phyloP scores from a whole-genome alignment of 2,888 invertebrate species.

The Abrostola triplasia region DNA sequence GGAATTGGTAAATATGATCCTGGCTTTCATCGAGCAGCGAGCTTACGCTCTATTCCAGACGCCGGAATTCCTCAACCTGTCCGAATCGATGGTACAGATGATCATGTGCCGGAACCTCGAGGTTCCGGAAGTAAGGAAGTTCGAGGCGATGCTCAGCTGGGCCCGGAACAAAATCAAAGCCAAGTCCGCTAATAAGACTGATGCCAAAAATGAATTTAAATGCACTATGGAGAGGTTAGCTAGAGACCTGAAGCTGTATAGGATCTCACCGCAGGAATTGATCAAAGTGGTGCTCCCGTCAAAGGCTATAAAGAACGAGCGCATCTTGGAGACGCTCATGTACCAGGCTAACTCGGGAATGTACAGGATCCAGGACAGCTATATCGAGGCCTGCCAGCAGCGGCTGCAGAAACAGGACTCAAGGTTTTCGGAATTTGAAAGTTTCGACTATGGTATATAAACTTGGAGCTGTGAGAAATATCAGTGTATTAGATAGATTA shows the following conservation, averaged over 20 bases:
- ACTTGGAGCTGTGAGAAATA: conserved; percentile 83
- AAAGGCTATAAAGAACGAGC: conserved; percentile 97
- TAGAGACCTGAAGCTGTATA: conserved; percentile 95
- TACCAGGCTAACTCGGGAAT: conserved; percentile 97
- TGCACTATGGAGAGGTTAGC: conserved; percentile 97
- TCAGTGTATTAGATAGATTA: conserved; percentile 87
- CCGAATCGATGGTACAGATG: conserved; percentile 98
- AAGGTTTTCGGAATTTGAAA: conserved; percentile 94
- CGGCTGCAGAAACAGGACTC: conserved; percentile 96
- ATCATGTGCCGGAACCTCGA: conserved; percentile 97
- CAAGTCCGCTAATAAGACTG: conserved; percentile 93
- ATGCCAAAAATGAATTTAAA: conserved; percentile 96
- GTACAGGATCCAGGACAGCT: conserved; percentile 96
- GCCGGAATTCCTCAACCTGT: conserved; percentile 94
- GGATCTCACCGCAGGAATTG: conserved; percentile 97
- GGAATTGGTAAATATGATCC: conserved; percentile 97
- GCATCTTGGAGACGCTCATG: conserved; percentile 97
- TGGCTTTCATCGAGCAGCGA: conserved; percentile 96
- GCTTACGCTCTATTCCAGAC: conserved; percentile 95
- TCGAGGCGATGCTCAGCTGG: conserved; percentile 97
- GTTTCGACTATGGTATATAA: conserved; percentile 93
- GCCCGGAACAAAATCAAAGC: conserved; percentile 94
- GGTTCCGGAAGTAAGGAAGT: conserved; percentile 96
- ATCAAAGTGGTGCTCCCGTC: conserved; percentile 97
- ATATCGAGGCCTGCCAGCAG: conserved; percentile 95